These are phyloP conservation scores for Alouatta palliata DNA, from an alignment of 2,113 vertebrate species.

Conservation along the genomic window DNA sequence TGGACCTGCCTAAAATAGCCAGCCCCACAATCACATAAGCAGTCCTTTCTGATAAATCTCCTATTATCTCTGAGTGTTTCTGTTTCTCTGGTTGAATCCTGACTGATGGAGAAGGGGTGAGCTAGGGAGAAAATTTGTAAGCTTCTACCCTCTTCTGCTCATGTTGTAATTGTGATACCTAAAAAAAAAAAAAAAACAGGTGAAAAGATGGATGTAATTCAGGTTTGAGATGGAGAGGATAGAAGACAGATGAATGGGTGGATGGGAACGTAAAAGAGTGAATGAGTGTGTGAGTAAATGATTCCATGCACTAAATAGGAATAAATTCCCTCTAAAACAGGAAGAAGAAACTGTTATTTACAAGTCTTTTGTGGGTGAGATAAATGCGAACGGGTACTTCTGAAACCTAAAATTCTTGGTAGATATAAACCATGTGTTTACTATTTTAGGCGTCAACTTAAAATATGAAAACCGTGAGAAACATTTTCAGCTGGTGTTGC, in stretches of 20 bases:
- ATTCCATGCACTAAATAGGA: not conserved
- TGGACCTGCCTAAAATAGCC: not conserved
- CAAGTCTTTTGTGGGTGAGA: not conserved
- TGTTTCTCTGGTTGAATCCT: not conserved
- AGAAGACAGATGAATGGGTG: not conserved
- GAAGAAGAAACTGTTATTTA: not conserved
- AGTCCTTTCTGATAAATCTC: not conserved
- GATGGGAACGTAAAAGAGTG: not conserved
- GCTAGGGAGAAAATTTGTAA: not conserved
- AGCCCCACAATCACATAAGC: not conserved
- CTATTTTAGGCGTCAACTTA: not conserved
- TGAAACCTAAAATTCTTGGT: conserved; percentile 2
- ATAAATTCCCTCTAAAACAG: conserved; percentile 10
- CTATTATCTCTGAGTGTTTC: not conserved
- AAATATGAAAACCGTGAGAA: not conserved
- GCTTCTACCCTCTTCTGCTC: not conserved
- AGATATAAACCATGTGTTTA: conserved; percentile 1
- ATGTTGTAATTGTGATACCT: not conserved
- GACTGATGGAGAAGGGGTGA: not conserved
- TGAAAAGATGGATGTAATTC: not conserved
- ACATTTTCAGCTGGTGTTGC: not conserved
- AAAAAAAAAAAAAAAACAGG: no score
- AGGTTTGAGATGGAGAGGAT: not conserved
- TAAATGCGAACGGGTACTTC: not conserved
- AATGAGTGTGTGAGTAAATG: not conserved